Conservation (phyloP, 1,140 invertebrate genomes). For the Orussus abietinus region DNA sequence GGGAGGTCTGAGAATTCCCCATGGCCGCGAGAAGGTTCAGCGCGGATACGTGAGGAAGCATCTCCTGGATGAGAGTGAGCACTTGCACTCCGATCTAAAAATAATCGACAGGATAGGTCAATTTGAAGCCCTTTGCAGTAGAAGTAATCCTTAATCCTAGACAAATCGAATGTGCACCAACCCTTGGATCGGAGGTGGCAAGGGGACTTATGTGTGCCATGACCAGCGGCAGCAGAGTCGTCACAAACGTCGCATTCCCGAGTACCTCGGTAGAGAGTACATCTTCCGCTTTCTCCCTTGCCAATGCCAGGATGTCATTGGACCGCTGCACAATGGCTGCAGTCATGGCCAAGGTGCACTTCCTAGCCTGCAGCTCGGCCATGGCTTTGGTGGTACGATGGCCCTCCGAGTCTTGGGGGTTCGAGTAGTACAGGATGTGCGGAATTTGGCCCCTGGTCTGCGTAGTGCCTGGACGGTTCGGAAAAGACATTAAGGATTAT, state of each 20-base stretch:
- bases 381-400: constrained; percentile 63
- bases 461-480: constrained; percentile 72
- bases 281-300: constrained; percentile 63
- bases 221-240: constrained; percentile 72
- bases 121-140: not conserved
- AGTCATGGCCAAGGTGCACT: constrained; percentile 69
- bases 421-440: constrained; percentile 84
- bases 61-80: constrained; percentile 83
- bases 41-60: constrained; percentile 84
- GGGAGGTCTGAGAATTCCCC: constrained; percentile 46
- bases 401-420: constrained; percentile 58
- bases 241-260: constrained; percentile 63
- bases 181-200: constrained; percentile 76
- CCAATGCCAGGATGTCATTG: constrained; percentile 68
- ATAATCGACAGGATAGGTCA: constrained; percentile 11
- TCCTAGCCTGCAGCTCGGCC: constrained; percentile 68
- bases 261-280: constrained; percentile 56
- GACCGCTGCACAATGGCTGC: constrained; percentile 68
- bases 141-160: not conserved
- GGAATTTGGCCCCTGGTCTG: constrained; percentile 92
- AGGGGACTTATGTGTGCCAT: constrained; percentile 78
- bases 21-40: constrained; percentile 67
- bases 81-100: constrained; percentile 84
- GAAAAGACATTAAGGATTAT: too few relatives aligned
- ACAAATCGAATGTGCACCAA: too few relatives aligned